A percentile compares a stretch with the other conserved stretches of the same genome.
These are phyloP conservation scores for Neosalanx taihuensis DNA, from an alignment of 2,797 vertebrate genomes.

Conservation along the genomic window DNA sequence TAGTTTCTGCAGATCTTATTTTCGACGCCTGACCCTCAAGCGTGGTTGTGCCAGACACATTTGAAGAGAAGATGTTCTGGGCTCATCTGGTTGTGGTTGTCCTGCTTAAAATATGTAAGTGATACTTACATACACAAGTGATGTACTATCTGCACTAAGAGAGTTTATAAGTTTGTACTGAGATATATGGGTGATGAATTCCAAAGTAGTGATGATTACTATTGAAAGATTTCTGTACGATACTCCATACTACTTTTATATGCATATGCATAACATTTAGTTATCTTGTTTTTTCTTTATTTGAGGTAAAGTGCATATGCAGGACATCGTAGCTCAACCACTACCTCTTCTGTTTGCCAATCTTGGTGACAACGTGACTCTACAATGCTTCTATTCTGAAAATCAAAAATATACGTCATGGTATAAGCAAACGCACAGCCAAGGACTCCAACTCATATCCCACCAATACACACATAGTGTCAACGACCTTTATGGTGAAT, in stretches of 20 bases:
- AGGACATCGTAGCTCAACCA: not conserved
- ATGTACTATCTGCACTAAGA: not conserved
- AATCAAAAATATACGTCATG: not conserved
- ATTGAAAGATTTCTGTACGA: not conserved
- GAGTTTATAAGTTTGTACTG: not conserved
- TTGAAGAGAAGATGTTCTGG: conserved; percentile 2
- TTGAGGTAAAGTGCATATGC: not conserved
- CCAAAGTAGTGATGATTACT: not conserved
- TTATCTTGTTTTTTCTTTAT: not conserved
- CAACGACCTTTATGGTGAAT: not conserved
- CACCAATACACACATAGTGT: not conserved
- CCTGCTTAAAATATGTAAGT: not conserved
- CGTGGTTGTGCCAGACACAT: not conserved
- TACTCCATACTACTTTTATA: not conserved
- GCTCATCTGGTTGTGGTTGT: not conserved
- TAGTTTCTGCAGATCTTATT: not conserved
- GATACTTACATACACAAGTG: too few relatives aligned
- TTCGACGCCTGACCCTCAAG: not conserved
- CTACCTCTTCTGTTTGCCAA: not conserved
- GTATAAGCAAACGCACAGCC: conserved; percentile 4
- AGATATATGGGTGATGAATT: not conserved
- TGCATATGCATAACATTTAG: too few relatives aligned
- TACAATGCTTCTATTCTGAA: not conserved
- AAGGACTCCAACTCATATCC: not conserved
- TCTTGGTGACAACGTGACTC: conserved; percentile 8